Conservation (phyloP, 2,113 vertebrate genomes). For the Candoia aspera region DNA sequence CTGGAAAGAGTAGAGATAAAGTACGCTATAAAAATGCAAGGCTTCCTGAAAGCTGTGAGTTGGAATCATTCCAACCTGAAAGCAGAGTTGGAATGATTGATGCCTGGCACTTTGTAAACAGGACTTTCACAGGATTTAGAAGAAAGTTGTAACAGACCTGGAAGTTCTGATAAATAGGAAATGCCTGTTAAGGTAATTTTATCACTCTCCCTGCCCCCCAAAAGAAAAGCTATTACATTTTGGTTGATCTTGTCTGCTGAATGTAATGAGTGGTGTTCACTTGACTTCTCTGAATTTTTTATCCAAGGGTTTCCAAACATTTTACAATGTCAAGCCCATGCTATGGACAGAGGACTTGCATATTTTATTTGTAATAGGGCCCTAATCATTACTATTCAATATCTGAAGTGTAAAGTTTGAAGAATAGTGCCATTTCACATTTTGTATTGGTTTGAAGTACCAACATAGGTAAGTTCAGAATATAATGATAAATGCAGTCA, state of each 20-base stretch:
- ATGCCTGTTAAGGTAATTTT: not conserved
- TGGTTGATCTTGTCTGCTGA: conserved; percentile 9
- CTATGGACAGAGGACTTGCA: not conserved
- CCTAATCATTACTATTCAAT: not conserved
- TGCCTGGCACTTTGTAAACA: conserved; percentile 20
- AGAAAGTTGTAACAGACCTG: conserved; percentile 18
- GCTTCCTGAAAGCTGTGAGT: conserved; percentile 17
- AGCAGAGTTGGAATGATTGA: conserved; percentile 8
- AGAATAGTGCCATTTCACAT: not conserved
- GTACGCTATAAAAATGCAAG: not conserved
- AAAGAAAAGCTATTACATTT: conserved; percentile 23
- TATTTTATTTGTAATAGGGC: not conserved
- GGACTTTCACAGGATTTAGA: conserved; percentile 21
- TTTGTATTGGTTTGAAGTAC: not conserved
- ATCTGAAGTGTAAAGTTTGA: not conserved
- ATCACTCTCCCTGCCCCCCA: not conserved
- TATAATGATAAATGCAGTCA: not conserved
- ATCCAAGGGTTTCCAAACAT: not conserved
- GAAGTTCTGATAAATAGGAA: conserved; percentile 17
- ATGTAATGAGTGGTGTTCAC: not conserved
- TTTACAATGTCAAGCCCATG: not conserved
- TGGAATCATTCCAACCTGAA: no score
- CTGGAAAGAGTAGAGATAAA: not conserved
- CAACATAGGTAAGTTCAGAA: not conserved
- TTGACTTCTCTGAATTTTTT: not conserved